Percentiles rank a stretch among this genome's conserved stretches.
Evolutionary conservation across 1,140 invertebrate species (phyloP).

Genomic region (Euborellia annulipes): DNA sequence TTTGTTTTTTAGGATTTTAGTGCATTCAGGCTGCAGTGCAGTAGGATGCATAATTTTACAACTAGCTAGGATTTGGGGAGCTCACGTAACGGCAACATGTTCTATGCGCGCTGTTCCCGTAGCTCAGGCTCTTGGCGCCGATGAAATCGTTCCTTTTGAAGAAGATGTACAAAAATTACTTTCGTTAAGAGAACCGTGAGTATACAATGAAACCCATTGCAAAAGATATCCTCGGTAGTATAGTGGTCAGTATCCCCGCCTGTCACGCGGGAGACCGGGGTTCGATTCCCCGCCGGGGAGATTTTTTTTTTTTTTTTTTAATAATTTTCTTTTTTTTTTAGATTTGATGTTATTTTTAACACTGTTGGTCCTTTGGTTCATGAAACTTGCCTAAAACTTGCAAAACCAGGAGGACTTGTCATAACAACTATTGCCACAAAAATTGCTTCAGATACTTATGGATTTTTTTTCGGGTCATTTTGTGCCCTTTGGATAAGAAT

Average conservation of each 20-base stretch:
- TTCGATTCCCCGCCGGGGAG: conserved; percentile 12
- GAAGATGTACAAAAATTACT: conserved; percentile 29
- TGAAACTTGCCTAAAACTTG: conserved; percentile 28
- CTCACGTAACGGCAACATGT: conserved; percentile 37
- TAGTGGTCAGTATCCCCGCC: conserved; percentile 12
- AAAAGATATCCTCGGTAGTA: conserved; percentile 12
- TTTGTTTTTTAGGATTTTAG: conserved; percentile 39
- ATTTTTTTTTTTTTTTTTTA: background rate
- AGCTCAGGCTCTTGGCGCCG: conserved; percentile 36
- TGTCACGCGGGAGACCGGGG: conserved; percentile 12
- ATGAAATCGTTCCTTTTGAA: conserved; percentile 33
- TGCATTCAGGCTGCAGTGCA: conserved; percentile 50
- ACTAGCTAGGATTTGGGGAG: conserved; percentile 49
- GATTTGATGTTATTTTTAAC: conserved; percentile 40
- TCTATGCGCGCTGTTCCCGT: conserved; percentile 32
- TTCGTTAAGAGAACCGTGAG: conserved; percentile 25
- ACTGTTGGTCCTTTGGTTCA: conserved; percentile 29
- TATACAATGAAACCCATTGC: background rate
- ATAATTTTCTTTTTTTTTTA: conserved; percentile 23
- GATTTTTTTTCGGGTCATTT: conserved; percentile 31
- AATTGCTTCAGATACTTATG: conserved; percentile 37
- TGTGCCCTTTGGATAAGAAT: conserved; percentile 31
- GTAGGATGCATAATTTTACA: conserved; percentile 56
- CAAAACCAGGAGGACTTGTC: conserved; percentile 30
- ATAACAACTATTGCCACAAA: conserved; percentile 31